Base-by-base conservation (phyloP, 2,113 vertebrate species). In the Pygoscelis antarcticus region DNA sequence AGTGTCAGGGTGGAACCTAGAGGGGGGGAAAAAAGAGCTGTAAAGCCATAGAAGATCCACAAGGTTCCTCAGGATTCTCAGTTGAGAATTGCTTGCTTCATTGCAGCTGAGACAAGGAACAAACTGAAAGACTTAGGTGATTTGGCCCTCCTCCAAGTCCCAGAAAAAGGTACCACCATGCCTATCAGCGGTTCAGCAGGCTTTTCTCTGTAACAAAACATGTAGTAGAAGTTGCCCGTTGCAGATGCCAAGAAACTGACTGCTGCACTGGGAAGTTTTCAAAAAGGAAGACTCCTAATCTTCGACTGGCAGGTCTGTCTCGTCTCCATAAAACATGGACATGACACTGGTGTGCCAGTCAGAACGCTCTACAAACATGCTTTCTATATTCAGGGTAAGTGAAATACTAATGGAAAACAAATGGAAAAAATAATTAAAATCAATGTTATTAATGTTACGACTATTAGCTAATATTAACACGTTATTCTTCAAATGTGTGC, bases 311-410 rank as follows among this genome's bases (percentile, higher is more conserved):
- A 66, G 13, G 44, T 65, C 58, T 51, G 25, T 27, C 36, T 76
- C 2, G 0, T 21, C n/a, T 74, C 64, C 1, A 1, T 36, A 29
- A 69, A 58, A 66, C 7, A 34, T 0, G 22, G 38, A 18, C 7
- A 10, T 2, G 36, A 62, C 20, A 72, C 25, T 12, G 12, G 22
- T 47, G 9, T 36, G 57, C 26, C 54, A 62, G 38, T 13, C 40
- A 57, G 34, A 83, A 40, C 25, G 9, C 72, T 55, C 16, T 32
- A 38, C 8, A 57, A 51, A 47, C 72, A 54, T 1, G 11, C 23
- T 62, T 90, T 64, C 36, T 11, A 14, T 27, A 72, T 40, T 46
- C 46, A 62, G n/a, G 13, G 2, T 29, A 75, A 62, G 18, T 10
- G 17, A 77, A 93, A 88, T 10, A 51, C 14, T 40, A 54, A 52